phyloP scores from a whole-genome alignment of 2,797 vertebrate genomes.

The Potorous gilbertii region DNA sequence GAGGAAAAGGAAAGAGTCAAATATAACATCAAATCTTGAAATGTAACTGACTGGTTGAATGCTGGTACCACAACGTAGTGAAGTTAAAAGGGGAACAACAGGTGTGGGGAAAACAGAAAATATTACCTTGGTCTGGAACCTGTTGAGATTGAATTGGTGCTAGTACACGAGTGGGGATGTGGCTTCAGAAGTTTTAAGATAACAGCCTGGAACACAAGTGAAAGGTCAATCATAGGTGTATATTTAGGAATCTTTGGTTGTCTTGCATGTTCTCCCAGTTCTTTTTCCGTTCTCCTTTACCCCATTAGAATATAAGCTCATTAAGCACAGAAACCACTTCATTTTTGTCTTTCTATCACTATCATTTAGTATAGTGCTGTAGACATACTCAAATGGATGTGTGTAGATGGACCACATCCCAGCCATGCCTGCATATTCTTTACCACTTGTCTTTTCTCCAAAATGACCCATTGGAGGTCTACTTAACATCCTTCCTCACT shows the following conservation, averaged over 20 bases:
- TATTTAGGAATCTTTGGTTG: neutral
- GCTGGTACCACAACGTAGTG: neutral
- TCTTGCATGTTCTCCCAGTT: neutral
- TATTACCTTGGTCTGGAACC: neutral
- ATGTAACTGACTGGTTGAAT: neutral
- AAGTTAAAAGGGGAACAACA: neutral
- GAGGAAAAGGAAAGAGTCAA: neutral
- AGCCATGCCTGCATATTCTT: neutral
- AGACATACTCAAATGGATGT: neutral
- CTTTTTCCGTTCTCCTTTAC: neutral
- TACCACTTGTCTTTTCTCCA: neutral
- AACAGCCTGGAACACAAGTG: neutral
- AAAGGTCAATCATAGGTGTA: neutral
- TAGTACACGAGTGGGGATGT: neutral
- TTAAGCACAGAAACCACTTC: neutral
- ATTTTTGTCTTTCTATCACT: neutral
- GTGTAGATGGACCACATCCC: neutral
- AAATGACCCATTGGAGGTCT: neutral
- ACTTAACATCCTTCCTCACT: neutral
- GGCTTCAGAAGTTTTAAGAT: neutral
- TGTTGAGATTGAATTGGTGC: neutral
- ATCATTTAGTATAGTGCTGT: neutral
- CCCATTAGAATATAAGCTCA: neutral
- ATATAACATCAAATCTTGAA: neutral
- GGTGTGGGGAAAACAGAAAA: neutral